phyloP scores from a whole-genome alignment of 2,113 vertebrate species.

The Alaudala cheleensis region DNA sequence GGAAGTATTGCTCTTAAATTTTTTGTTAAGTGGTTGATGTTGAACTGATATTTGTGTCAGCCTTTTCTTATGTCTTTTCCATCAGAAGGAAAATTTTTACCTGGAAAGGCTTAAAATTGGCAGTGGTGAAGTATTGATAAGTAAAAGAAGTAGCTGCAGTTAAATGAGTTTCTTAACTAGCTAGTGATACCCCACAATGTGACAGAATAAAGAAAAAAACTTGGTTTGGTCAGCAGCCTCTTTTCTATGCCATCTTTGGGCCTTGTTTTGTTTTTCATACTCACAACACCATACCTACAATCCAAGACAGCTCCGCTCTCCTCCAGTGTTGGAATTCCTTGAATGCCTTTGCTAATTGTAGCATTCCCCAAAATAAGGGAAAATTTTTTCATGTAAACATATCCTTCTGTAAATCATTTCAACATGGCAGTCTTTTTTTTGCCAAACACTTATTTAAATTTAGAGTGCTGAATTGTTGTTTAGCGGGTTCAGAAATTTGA shows the following conservation, averaged over 20 bases:
- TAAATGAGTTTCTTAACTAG: background rate
- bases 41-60: background rate
- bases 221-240: background rate
- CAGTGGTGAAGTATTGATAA: background rate
- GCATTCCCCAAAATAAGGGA: background rate
- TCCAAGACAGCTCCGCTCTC: background rate
- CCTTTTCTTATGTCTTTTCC: background rate
- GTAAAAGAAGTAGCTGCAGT: background rate
- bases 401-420: background rate
- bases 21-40: background rate
- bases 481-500: background rate
- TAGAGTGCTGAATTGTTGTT: background rate
- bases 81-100: background rate
- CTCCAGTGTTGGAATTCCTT: background rate
- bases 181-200: background rate
- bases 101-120: background rate
- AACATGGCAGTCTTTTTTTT: background rate
- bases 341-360: background rate
- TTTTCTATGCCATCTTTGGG: background rate
- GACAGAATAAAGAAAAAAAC: background rate
- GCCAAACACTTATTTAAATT: background rate
- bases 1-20: background rate
- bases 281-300: rapidly evolving
- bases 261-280: background rate
- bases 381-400: background rate